Base-by-base conservation (phyloP, 2,888 invertebrate genomes). In the Nysson spinosus region DNA sequence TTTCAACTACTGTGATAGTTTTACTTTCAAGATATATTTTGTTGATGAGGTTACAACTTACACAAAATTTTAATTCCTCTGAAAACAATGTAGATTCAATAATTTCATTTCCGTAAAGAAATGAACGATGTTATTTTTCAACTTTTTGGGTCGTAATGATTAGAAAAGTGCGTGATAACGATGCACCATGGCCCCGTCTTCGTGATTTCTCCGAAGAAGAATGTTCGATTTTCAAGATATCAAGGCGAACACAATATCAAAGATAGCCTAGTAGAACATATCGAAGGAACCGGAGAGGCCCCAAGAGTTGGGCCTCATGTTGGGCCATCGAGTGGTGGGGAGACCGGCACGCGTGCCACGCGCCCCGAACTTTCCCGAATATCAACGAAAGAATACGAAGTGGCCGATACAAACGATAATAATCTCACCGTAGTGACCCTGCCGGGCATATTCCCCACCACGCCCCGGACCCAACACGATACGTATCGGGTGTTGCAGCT, bases 401-500 rank as follows among this genome's bases (percentile, higher is more conserved):
- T 12, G 56, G 17, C 60, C 61, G 66, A 69, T 57, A 70, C 77
- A 74, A 78, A 79, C 72, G 82, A 84, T 79, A 79, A 83, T 82
- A 79, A 84, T 82, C 82, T 83, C 71, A 74, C 69, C 46, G 30
- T 51, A 72, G 72, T 73, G 68, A 75, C 78, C 74, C 75, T 65
- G 72, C 69, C 68, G 66, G 67, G 75, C 63, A 66, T 65, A 57
- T 64, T 55, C 72, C 69, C 67, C 65, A 66, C 73, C 64, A 69
- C 79, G 79, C 74, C 74, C 62, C 69, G 77, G 78, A 71, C 76
- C 75, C 77, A 72, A 63, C 78, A 52, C 77, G 77, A 76, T 71
- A 75, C 81, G 75, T 83, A 85, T 85, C 83, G 85, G 79, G 77
- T 83, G 83, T 80, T 83, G 85, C 85, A 85, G 85, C 84, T 85